Evolutionary conservation across 2,113 vertebrate species (phyloP).

Genomic region (Electrona antarctica): DNA sequence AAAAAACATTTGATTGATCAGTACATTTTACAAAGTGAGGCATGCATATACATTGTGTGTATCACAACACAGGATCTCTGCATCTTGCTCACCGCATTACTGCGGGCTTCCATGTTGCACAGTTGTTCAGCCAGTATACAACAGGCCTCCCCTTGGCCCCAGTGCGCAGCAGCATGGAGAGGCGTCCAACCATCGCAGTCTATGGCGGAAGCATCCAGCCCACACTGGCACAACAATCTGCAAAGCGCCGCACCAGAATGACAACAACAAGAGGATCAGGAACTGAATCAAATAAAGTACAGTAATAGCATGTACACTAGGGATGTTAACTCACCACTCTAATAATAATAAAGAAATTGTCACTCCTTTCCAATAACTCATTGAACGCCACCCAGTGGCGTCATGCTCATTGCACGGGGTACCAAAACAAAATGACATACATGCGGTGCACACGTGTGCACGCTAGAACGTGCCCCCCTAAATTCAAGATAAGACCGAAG

Average conservation of each 20-base stretch:
- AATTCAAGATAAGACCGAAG: no score
- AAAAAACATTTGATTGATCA: not conserved
- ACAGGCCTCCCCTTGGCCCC: slow-evolving; percentile 93
- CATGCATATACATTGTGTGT: not conserved
- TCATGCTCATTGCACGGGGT: no score
- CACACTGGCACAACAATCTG: slow-evolving; percentile 92
- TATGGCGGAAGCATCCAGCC: slow-evolving; percentile 85
- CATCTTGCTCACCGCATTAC: slow-evolving; percentile 85
- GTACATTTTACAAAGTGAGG: not conserved
- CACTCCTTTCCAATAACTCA: no score
- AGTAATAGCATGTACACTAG: not conserved
- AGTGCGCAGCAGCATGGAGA: slow-evolving; percentile 92
- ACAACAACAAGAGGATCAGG: not conserved
- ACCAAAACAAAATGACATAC: no score
- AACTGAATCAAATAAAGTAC: not conserved
- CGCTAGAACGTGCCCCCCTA: no score
- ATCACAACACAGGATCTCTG: not conserved
- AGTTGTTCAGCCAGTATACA: slow-evolving; percentile 88
- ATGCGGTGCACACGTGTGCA: no score
- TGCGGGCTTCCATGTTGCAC: slow-evolving; percentile 92
- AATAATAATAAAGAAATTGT: no score
- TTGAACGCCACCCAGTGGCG: no score
- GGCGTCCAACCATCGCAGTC: slow-evolving; percentile 95
- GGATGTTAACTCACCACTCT: no score
- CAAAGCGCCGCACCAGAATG: not conserved